Base-by-base conservation (phyloP, 2,797 vertebrate species). In the Naso thynnoides region DNA sequence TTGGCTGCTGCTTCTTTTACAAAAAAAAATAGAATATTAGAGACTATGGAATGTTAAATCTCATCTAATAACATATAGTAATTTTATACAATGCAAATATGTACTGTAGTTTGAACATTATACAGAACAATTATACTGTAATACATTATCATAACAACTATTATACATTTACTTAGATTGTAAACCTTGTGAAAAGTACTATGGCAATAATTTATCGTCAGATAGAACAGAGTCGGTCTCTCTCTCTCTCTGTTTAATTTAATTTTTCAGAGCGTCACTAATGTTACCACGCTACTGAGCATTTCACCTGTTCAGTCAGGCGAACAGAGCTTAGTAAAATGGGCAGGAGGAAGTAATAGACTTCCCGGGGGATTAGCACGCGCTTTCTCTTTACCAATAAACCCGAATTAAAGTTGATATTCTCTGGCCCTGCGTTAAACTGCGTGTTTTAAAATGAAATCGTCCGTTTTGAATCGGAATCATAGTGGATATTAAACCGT, bases 241-340 rank as follows among this genome's bases (percentile, higher is more conserved):
- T 36, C 10, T 36, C 16, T 44, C 15, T 73, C 4, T 58, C 8
- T 44, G n/a, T 54, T 36, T 70, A 11, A 70, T 83, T 67, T 65
- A 24, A 80, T 83, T 90, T 38, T 56, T 50, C 73, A 85, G 84
- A 88, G 80, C 78, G 76, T 88, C 76, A 89, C 77, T 92, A 83
- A 87, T 82, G 83, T 78, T 38, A 52, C 36, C 26, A 27, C 53
- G 71, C 47, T 78, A 63, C 68, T 50, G 38, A 75, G 86, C 86
- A 86, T 90, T 92, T 92, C 89, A 92, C 91, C 88, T 91, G 91
- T 84, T 88, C 84, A 76, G 59, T 89, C 82, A 91, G 86, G 91
- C 90, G 87, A 66, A 82, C 78, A 42, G n/a, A 75, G 79, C 61
- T 83, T 49, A 83, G 73, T 39, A 74, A 87, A 81, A 59, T 54